Percentiles rank a stretch among this genome's conserved stretches.
Evolutionary conservation across 2,888 invertebrate species (phyloP).

Genomic region (Dilophus febrilis): DNA sequence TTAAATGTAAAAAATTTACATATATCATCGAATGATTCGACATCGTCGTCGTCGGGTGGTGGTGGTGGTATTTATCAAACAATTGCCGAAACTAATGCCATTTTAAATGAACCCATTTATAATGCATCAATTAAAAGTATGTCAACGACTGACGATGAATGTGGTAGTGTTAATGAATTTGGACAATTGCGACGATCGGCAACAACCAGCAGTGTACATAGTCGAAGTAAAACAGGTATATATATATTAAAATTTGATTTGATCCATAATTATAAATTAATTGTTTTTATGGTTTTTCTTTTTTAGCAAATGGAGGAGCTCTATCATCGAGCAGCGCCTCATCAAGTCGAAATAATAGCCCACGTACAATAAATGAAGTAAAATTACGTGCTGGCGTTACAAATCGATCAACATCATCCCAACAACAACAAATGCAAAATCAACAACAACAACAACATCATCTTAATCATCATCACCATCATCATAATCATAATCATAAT

Average conservation of each 20-base stretch:
- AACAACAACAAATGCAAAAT: slow-evolving; percentile 17
- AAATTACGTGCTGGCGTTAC: slow-evolving; percentile 35
- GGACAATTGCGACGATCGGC: slow-evolving; percentile 12
- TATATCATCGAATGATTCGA: slow-evolving; percentile 1
- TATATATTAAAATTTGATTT: neutral
- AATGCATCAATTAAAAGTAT: slow-evolving; percentile 10
- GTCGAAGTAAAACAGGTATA: slow-evolving; percentile 31
- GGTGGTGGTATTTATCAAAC: slow-evolving; percentile 22
- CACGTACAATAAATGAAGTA: slow-evolving; percentile 40
- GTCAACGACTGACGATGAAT: slow-evolving; percentile 6
- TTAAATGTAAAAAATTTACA: slow-evolving; percentile 9
- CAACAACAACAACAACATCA: slow-evolving; percentile 22
- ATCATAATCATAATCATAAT: no score
- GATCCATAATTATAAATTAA: neutral
- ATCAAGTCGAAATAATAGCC: slow-evolving; percentile 42
- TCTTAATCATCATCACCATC: neutral
- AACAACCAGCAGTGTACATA: slow-evolving; percentile 13
- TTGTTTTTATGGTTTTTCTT: neutral
- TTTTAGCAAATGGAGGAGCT: slow-evolving; percentile 21
- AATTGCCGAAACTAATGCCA: slow-evolving; percentile 31
- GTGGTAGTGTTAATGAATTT: slow-evolving; percentile 7
- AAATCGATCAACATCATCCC: slow-evolving; percentile 31
- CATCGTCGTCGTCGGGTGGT: neutral
- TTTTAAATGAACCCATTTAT: slow-evolving; percentile 28
- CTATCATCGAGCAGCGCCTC: slow-evolving; percentile 30